Base-by-base conservation (phyloP, 1,140 invertebrate genomes). In the Venustaconcha ellipsiformis region DNA sequence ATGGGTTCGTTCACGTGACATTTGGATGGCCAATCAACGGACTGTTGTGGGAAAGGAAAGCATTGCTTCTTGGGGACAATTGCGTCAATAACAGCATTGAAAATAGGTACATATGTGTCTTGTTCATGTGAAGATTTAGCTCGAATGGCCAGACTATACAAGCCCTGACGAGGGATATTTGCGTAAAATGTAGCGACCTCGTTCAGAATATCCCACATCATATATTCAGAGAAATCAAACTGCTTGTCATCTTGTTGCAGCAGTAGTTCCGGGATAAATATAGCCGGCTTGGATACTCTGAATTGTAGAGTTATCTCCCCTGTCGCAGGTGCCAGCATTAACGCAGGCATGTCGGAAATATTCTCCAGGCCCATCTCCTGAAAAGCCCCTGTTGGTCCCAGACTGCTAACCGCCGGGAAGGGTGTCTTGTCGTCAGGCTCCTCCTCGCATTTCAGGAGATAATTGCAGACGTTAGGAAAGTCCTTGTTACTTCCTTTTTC, bases 361-460 rank as follows among this genome's bases (percentile, higher is more conserved):
- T 81, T 83, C 60, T 79, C 72, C 30, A 83, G 78, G 66, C 82
- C 82, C 8, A 83, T 57, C 23, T 81, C 67, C 18, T 66, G 48
- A 59, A 83, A 83, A 48, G 67, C 71, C 37, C 65, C 62, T 13
- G 78, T 81, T 18, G 82, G 76, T 15, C 82, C 82, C 55, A 83
- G 69, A 1, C 73, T 76, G 11, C 63, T 74, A 48, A 82, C 75
- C n/a, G 80, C 78, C 23, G 82, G 82, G 59, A 83, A 81, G 2
- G 82, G 76, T 37, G 78, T 76, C 14, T 78, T 78, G 67, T 83
- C 77, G n/a, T 81, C 67, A 6, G 82, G 82, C 57, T 83, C 82
- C 23, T 83, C 82, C 15, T 83, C 78, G 71, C 82, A 83, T 66
- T 80, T 83, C 30, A 83, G 68, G 23, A 83, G 67, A 65, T 83